Conservation (phyloP, 2,113 vertebrate species). For the Atherinomorus stipes region DNA sequence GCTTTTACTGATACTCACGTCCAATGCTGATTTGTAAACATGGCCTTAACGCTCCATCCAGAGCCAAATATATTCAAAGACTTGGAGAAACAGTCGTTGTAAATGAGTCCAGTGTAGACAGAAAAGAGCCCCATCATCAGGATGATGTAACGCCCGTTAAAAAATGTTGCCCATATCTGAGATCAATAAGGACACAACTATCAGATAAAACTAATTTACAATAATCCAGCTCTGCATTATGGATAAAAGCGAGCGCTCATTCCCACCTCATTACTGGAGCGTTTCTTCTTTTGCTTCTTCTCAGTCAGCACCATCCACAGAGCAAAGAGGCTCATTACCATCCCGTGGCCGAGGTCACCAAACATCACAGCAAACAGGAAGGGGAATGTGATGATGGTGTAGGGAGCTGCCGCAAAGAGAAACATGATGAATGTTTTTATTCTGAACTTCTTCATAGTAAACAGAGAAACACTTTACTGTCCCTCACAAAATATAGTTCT, state of each 20-base stretch:
- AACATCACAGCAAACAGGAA: conserved; percentile 99
- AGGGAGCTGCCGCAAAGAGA: conserved; percentile 86
- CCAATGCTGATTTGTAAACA: conserved; percentile 93
- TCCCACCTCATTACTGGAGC: conserved; percentile 89
- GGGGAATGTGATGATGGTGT: conserved; percentile 97
- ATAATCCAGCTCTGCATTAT: conserved; percentile 1
- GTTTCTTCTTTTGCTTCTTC: conserved; percentile 85
- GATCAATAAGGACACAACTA: conserved; percentile 11
- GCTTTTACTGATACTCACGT: conserved; percentile 83
- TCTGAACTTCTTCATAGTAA: neutral
- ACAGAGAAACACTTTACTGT: neutral
- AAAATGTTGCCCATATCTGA: conserved; percentile 96
- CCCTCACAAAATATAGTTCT: conserved; percentile 34
- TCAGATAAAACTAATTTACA: conserved; percentile 11
- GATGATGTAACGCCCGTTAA: conserved; percentile 93
- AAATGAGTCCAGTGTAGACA: conserved; percentile 97
- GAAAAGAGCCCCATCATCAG: conserved; percentile 97
- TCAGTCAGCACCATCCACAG: conserved; percentile 96
- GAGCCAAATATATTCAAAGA: conserved; percentile 96
- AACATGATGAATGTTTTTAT: neutral
- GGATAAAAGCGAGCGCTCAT: neutral
- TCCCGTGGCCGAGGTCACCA: conserved; percentile 93
- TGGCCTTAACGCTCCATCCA: conserved; percentile 91
- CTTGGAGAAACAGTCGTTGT: conserved; percentile 99
- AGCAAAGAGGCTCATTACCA: conserved; percentile 89